These are phyloP conservation scores for Cydia splendana DNA, from an alignment of 1,140 invertebrate genomes.

Conservation along the genomic window DNA sequence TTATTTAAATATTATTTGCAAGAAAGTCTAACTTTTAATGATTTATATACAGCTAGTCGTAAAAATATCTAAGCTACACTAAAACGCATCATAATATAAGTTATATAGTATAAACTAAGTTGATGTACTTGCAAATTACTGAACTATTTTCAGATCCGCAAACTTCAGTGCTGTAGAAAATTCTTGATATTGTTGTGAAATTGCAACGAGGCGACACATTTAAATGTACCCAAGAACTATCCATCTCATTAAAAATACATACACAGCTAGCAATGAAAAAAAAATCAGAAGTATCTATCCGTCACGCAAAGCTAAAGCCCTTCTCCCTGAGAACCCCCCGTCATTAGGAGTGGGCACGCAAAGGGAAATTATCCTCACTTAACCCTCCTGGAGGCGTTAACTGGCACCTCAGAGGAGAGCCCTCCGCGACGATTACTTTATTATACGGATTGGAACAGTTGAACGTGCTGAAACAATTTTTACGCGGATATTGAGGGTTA, in stretches of 20 bases:
- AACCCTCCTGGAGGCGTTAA: constrained; percentile 78
- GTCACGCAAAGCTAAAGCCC: constrained; percentile 33
- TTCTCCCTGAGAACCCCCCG: constrained; percentile 41
- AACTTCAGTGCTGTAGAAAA: not conserved
- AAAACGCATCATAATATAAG: not conserved
- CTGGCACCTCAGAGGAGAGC: constrained; percentile 73
- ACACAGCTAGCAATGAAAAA: not conserved
- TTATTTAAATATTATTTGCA: too few species aligned
- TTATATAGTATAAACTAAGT: too few species aligned
- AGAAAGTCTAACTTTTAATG: too few species aligned
- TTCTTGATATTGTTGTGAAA: not conserved
- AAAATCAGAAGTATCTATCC: constrained; percentile 18
- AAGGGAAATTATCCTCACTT: constrained; percentile 79
- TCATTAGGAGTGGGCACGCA: constrained; percentile 75
- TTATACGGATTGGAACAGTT: constrained; percentile 73
- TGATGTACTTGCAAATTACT: too few species aligned
- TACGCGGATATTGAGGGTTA: constrained; percentile 26
- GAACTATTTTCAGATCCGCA: too few species aligned
- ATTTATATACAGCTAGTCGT: too few species aligned
- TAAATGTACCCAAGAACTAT: not conserved
- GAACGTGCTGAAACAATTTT: constrained; percentile 61
- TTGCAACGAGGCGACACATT: not conserved
- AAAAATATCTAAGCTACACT: not conserved
- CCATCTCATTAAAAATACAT: constrained; percentile 11
- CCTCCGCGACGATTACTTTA: constrained; percentile 72